Evolutionary conservation across 2,797 vertebrate genomes (phyloP).

Genomic region (Momotus momota): DNA sequence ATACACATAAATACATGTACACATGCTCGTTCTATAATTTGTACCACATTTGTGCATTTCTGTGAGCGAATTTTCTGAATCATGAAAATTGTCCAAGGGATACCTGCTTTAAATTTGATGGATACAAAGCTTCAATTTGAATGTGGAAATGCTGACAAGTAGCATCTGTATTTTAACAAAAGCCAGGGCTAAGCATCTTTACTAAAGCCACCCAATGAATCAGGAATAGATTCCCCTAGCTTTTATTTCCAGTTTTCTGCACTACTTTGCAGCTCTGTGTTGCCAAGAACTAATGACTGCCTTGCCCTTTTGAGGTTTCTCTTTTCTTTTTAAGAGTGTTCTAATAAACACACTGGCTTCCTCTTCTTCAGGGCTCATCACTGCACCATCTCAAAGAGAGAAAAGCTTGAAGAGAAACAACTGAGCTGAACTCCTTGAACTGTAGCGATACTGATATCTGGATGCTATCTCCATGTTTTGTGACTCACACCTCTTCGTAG

Average conservation of each 20-base stretch:
- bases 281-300: background rate
- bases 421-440: background rate
- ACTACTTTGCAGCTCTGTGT: background rate
- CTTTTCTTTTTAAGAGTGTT: background rate
- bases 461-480: background rate
- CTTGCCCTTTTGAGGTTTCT: background rate
- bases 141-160: background rate
- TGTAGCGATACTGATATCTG: background rate
- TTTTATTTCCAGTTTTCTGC: background rate
- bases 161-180: background rate
- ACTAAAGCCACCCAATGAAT: background rate
- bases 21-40: background rate
- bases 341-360: background rate
- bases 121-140: background rate
- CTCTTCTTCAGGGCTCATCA: background rate
- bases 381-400: background rate
- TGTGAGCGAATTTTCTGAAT: background rate
- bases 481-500: background rate
- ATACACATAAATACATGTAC: background rate
- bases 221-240: background rate
- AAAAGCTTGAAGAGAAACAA: background rate
- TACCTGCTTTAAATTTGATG: background rate
- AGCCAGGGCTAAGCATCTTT: background rate
- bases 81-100: background rate
- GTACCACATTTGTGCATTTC: background rate